A percentile compares a stretch with the other conserved stretches of the same genome.
Evolutionary conservation across 1,140 invertebrate genomes (phyloP).

Genomic region (Physella acuta): DNA sequence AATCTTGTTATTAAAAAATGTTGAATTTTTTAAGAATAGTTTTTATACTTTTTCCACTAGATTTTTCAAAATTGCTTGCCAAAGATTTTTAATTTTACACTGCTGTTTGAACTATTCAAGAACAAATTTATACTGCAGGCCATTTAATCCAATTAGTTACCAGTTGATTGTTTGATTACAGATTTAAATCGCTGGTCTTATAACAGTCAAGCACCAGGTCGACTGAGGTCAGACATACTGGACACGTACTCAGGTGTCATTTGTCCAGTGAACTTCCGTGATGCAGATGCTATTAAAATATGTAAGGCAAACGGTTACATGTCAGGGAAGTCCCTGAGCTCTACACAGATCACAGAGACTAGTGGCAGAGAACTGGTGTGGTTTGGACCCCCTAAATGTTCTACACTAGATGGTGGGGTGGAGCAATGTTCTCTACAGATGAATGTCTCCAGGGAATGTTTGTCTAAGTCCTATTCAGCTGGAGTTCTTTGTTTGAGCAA

Average conservation of each 20-base stretch:
- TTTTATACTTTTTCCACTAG: too few relatives aligned
- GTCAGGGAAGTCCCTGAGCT: constrained; percentile 40
- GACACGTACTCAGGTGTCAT: constrained; percentile 36
- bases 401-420: not conserved
- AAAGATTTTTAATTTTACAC: too few relatives aligned
- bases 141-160: too few relatives aligned
- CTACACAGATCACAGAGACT: not conserved
- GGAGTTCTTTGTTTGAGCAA: constrained; percentile 45
- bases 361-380: constrained; percentile 14
- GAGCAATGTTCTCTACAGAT: constrained; percentile 5
- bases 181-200: too few relatives aligned
- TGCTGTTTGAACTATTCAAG: too few relatives aligned
- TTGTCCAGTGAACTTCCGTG: constrained; percentile 41
- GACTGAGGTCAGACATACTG: constrained; percentile 37
- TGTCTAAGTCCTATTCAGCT: constrained; percentile 35
- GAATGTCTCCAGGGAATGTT: constrained; percentile 30
- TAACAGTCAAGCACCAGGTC: too few relatives aligned
- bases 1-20: too few relatives aligned
- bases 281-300: constrained; percentile 39
- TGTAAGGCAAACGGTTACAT: constrained; percentile 36
- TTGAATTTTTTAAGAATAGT: too few relatives aligned
- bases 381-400: constrained; percentile 37
- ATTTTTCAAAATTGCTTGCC: too few relatives aligned
- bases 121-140: too few relatives aligned
- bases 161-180: too few relatives aligned